A percentile compares a stretch with the other conserved stretches of the same genome.
These are phyloP conservation scores for Drosophila anomelani DNA, from an alignment of 2,888 invertebrate species.

Conservation along the genomic window DNA sequence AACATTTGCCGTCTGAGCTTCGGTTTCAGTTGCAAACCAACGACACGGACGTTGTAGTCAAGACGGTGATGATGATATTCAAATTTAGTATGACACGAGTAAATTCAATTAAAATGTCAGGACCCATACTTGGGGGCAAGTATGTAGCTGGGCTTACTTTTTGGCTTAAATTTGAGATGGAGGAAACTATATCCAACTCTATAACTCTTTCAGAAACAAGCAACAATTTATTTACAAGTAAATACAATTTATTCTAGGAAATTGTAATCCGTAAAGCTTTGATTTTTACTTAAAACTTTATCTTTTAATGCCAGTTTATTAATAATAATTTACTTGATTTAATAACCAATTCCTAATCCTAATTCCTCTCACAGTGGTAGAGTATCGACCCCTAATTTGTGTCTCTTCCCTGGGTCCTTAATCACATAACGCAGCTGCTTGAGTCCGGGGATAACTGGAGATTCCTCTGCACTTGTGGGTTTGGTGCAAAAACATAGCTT, in stretches of 20 bases:
- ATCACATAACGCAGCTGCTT: constrained; percentile 75
- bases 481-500: constrained; percentile 48
- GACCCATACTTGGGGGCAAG: background rate
- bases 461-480: constrained; percentile 49
- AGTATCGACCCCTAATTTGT: constrained; percentile 8
- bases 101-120: constrained; percentile 76
- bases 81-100: constrained; percentile 71
- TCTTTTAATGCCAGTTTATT: too few species aligned
- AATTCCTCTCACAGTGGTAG: too few species aligned
- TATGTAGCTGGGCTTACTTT: constrained; percentile 42
- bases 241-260: background rate
- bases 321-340: too few species aligned
- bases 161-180: constrained; percentile 47
- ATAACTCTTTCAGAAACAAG: too few species aligned
- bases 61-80: constrained; percentile 70
- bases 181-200: background rate
- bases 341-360: background rate
- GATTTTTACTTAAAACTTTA: background rate
- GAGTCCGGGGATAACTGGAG: constrained; percentile 40
- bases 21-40: constrained; percentile 26
- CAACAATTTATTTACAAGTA: background rate
- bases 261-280: background rate
- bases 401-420: constrained; percentile 58
- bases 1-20: constrained; percentile 48
- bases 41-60: constrained; percentile 40